phyloP scores from a whole-genome alignment of 2,113 vertebrate species.

The Lepisosteus oculatus region DNA sequence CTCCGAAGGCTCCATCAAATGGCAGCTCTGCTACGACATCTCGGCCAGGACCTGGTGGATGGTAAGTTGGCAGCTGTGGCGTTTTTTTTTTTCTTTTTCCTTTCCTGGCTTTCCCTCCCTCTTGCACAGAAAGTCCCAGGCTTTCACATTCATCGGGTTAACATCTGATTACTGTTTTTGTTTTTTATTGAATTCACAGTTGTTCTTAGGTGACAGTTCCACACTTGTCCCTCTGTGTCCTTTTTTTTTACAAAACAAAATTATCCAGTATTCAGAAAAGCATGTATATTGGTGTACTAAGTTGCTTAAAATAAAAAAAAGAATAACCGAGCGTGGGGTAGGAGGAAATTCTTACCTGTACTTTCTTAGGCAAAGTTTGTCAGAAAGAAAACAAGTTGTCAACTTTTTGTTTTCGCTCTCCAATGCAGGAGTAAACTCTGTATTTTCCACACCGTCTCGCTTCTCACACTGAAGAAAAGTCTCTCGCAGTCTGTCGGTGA shows the following conservation, averaged over 20 bases:
- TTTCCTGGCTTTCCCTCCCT: slow-evolving; percentile 78
- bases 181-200: slow-evolving; percentile 46
- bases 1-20: slow-evolving; percentile 99
- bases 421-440: slow-evolving; percentile 2
- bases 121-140: slow-evolving; percentile 79
- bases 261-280: not conserved
- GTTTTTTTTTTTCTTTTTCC: slow-evolving; percentile 50
- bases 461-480: slow-evolving; percentile 11
- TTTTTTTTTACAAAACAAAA: slow-evolving; percentile 27
- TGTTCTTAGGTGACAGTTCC: slow-evolving; percentile 33
- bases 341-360: slow-evolving; percentile 19
- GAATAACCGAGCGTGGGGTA: too few relatives aligned
- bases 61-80: slow-evolving; percentile 88
- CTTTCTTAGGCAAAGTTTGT: not conserved
- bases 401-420: slow-evolving; percentile 13
- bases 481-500: slow-evolving; percentile 23
- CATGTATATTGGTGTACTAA: too few relatives aligned
- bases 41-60: slow-evolving; percentile 99
- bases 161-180: slow-evolving; percentile 70
- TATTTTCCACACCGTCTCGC: slow-evolving; percentile 8
- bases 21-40: slow-evolving; percentile 99
- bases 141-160: slow-evolving; percentile 77
- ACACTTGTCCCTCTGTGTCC: slow-evolving; percentile 58
- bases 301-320: not conserved
- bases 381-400: slow-evolving; percentile 19